phyloP scores from a whole-genome alignment of 2,797 vertebrate genomes.

The Myripristis murdjan region DNA sequence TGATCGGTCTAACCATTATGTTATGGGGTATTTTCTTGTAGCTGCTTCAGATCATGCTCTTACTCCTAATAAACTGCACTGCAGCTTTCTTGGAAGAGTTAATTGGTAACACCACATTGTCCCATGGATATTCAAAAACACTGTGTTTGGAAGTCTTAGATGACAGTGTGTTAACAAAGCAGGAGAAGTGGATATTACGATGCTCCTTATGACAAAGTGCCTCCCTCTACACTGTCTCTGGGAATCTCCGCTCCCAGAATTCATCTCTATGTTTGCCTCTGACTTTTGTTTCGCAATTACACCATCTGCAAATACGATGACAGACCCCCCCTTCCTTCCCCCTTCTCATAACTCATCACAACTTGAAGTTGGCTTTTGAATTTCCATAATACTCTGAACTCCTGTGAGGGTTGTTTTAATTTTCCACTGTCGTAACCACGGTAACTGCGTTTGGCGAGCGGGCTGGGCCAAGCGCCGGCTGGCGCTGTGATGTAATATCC shows the following conservation, averaged over 20 bases:
- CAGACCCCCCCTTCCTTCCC: conserved; percentile 7
- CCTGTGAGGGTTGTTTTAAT: conserved; percentile 70
- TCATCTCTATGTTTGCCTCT: conserved; percentile 28
- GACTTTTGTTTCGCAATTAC: conserved; percentile 32
- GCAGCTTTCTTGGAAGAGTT: no score
- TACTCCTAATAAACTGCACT: no score
- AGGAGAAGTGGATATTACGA: no score
- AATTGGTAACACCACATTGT: no score
- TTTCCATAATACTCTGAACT: conserved; percentile 63
- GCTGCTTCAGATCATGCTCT: no score
- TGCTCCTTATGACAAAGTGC: no score
- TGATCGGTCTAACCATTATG: no score
- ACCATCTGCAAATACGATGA: conserved; percentile 31
- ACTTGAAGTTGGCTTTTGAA: conserved; percentile 50
- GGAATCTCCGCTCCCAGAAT: conserved; percentile 39
- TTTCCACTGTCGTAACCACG: conserved; percentile 69
- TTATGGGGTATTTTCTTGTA: no score
- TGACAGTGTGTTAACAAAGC: no score
- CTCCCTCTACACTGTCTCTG: background rate
- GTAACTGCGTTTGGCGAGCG: conserved; percentile 62
- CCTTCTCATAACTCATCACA: conserved; percentile 56
- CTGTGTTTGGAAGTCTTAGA: no score
- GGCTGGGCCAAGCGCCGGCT: conserved; percentile 27
- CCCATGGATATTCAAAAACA: no score
- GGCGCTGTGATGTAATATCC: conserved; percentile 60